Percentiles rank a stretch among this genome's conserved stretches.
phyloP scores from a whole-genome alignment of 2,888 invertebrate species.

The Arrhopalites spinosus region DNA sequence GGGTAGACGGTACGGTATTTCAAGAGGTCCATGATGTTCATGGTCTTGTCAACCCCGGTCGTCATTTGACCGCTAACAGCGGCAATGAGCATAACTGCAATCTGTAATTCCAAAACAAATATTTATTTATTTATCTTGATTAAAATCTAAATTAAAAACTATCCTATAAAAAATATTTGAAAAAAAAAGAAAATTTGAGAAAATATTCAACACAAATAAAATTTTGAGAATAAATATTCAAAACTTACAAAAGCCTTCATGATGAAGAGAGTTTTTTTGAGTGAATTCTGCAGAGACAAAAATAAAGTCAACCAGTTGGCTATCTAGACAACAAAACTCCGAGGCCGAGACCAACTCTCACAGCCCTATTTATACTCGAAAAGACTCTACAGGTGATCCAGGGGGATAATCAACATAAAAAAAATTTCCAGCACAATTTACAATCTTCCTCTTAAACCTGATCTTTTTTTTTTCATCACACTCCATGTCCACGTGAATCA shows the following conservation, averaged over 20 bases:
- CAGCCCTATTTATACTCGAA: constrained; percentile 19
- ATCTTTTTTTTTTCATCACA: no score
- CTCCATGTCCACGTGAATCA: no score
- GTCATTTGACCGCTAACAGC: constrained; percentile 29
- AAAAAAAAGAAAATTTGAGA: not conserved
- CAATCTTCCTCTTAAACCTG: no score
- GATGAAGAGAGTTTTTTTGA: constrained; percentile 3
- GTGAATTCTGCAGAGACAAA: not conserved
- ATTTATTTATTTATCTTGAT: not conserved
- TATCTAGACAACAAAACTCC: constrained; percentile 18
- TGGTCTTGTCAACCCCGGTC: constrained; percentile 11
- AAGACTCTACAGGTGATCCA: no score
- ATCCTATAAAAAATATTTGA: not conserved
- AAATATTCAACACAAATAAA: not conserved
- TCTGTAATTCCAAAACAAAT: not conserved
- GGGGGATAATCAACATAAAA: no score
- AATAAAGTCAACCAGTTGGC: not conserved
- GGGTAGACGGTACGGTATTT: constrained; percentile 5
- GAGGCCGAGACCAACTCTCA: not conserved
- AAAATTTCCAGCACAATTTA: no score
- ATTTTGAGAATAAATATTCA: not conserved
- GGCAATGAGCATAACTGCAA: constrained; percentile 32
- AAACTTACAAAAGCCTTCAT: constrained; percentile 37
- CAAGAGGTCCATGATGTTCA: constrained; percentile 9
- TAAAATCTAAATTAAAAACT: not conserved